phyloP scores from a whole-genome alignment of 2,113 vertebrate genomes.

The Seriola quinqueradiata region DNA sequence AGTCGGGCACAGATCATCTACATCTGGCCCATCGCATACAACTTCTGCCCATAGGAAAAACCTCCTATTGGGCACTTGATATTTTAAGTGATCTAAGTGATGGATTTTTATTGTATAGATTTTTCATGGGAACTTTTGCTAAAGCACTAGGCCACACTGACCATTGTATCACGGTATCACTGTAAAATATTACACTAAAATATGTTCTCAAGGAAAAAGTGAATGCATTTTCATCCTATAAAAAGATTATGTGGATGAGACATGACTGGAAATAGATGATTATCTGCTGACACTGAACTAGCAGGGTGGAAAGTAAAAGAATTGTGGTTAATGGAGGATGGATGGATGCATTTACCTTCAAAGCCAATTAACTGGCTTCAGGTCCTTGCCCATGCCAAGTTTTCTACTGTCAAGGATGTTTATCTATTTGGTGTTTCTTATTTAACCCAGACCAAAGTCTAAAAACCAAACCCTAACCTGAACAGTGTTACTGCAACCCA shows the following conservation, averaged over 20 bases:
- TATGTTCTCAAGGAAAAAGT: background rate
- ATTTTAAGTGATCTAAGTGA: slow-evolving; percentile 17
- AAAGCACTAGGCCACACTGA: background rate
- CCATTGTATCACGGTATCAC: background rate
- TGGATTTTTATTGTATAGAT: slow-evolving; percentile 18
- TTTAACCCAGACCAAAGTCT: background rate
- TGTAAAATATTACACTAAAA: background rate
- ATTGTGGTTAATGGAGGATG: background rate
- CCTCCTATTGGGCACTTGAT: background rate
- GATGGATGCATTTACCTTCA: slow-evolving; percentile 5
- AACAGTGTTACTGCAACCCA: too few species aligned
- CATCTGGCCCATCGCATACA: background rate
- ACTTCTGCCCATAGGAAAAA: background rate
- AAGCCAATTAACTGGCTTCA: slow-evolving; percentile 9
- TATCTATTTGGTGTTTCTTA: background rate
- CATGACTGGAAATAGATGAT: background rate
- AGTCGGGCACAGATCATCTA: background rate
- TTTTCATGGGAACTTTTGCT: slow-evolving; percentile 6
- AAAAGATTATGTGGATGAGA: background rate
- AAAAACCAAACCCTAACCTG: background rate
- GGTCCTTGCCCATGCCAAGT: background rate
- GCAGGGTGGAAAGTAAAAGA: slow-evolving; percentile 19
- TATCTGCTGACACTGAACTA: background rate
- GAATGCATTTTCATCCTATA: background rate
- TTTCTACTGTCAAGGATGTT: slow-evolving; percentile 4